Evolutionary conservation across 2,113 vertebrate species (phyloP), one percentile per base, ranked within the genome.

Genomic region (Ochotona curzoniae): DNA sequence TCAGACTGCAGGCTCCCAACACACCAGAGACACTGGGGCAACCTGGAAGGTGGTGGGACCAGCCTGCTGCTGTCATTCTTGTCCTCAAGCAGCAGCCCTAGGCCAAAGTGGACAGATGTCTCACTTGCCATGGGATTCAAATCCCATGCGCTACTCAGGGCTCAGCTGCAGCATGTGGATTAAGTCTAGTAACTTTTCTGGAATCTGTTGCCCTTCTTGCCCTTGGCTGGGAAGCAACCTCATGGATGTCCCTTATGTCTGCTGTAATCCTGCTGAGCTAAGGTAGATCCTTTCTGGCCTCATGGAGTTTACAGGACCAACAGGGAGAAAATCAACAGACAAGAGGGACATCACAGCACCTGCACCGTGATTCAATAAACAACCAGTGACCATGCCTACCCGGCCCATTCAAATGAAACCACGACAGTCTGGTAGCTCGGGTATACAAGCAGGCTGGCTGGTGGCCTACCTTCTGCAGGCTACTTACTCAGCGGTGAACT

Each of bases 401-500:
- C 63, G 1, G 32, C 35, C 47, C 44, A 60, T 12, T 0, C 23
- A 83, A 83, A 57, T 51, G 26, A 38, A 64, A 15, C 57, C 35
- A 15, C 20, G 73, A 28, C 8, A 76, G 51, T 67, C 60, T 0
- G 0, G 20, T 23, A 73, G 14, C 63, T 15, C 23, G 8, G 0
- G 28, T 32, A 25, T 13, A 84, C 1, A n/a, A 23, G 73, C 78
- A 90, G 61, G 9, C 1, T 10, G 8, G 30, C 14, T 4, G 44
- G 8, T 0, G 32, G n/a, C 44, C 18, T 17, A 21, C 49, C 32
- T 11, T 66, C 73, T 63, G 35, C 0, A 2, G 26, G 2, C 12
- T 73, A 99, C 99, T 98, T 95, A 99, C 99, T 99, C 99, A 57
- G 99, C 99, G 0, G 99, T 99, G 98, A 99, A 99, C 98, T 99